These are phyloP conservation scores for Enteromius trimaculatus DNA, from an alignment of 2,797 vertebrate genomes.

Conservation along the genomic window DNA sequence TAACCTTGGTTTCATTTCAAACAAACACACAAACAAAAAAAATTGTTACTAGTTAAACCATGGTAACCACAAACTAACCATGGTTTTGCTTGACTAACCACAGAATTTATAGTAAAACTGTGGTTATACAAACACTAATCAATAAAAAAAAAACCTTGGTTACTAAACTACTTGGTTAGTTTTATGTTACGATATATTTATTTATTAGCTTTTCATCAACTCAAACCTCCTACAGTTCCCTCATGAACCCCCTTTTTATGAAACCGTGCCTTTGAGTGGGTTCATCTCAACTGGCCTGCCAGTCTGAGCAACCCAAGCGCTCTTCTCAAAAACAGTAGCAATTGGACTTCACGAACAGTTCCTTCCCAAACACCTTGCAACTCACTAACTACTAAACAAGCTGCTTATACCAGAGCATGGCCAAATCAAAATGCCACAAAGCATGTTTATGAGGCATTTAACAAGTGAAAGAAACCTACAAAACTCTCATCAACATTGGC, in stretches of 20 bases:
- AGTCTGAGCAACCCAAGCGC: neutral
- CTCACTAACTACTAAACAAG: slow-evolving; percentile 43
- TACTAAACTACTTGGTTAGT: neutral
- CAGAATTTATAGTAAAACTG: neutral
- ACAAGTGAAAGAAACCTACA: slow-evolving; percentile 30
- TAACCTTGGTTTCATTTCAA: neutral
- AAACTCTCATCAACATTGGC: slow-evolving; percentile 39
- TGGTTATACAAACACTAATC: neutral
- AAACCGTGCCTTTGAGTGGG: neutral
- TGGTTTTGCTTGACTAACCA: neutral
- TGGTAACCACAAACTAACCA: neutral
- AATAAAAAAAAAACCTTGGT: neutral
- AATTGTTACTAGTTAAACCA: neutral
- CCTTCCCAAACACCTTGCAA: slow-evolving; percentile 29
- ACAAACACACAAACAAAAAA: neutral
- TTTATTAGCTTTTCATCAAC: neutral
- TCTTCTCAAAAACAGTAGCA: neutral
- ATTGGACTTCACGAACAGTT: neutral
- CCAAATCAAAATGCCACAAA: slow-evolving; percentile 51
- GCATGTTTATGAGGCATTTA: slow-evolving; percentile 52
- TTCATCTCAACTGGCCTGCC: neutral
- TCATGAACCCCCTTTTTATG: neutral
- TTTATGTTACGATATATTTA: neutral
- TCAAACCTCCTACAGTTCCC: neutral
- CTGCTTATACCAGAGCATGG: slow-evolving; percentile 21